Evolutionary conservation across 2,797 vertebrate genomes (phyloP).

Genomic region (Apogon hyalosoma): DNA sequence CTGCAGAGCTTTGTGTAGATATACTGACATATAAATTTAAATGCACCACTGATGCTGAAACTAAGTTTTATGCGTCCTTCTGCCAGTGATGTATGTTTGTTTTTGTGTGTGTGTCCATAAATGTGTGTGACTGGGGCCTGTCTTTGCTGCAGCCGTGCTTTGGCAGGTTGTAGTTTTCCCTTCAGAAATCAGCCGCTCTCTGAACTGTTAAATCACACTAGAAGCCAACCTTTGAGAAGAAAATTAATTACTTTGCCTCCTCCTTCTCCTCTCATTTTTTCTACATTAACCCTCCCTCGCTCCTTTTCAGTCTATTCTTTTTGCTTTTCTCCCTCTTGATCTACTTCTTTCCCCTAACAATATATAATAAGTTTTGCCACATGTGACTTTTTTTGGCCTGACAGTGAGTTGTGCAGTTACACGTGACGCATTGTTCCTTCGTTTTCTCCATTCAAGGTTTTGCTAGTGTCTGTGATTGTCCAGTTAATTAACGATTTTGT

Average conservation of each 20-base stretch:
- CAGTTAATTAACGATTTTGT: constrained; percentile 16
- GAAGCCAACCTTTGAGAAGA: constrained; percentile 80
- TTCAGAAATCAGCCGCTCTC: constrained; percentile 81
- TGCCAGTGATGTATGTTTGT: constrained; percentile 16
- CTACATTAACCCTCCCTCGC: constrained; percentile 53
- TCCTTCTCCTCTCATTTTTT: constrained; percentile 45
- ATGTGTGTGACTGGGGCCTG: constrained; percentile 30
- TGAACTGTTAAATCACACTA: constrained; percentile 85
- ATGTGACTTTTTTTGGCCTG: constrained; percentile 29
- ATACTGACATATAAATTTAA: constrained; percentile 30
- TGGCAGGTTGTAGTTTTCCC: constrained; percentile 77
- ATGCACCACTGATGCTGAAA: constrained; percentile 24
- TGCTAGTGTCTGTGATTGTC: constrained; percentile 19
- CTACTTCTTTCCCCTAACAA: constrained; percentile 1
- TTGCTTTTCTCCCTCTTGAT: constrained; percentile 13
- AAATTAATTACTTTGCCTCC: constrained; percentile 85
- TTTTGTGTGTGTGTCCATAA: neutral
- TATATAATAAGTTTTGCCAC: constrained; percentile 34
- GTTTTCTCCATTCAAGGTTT: constrained; percentile 5
- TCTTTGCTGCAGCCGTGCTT: constrained; percentile 59
- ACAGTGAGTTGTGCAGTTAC: constrained; percentile 21
- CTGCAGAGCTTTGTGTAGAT: constrained; percentile 19
- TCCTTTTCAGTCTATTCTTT: constrained; percentile 33
- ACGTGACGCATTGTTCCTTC: constrained; percentile 3
- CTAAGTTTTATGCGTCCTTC: constrained; percentile 33